A percentile compares a stretch with the other conserved stretches of the same genome.
Evolutionary conservation across 2,113 vertebrate genomes (phyloP).

Genomic region (Rissa tridactyla): DNA sequence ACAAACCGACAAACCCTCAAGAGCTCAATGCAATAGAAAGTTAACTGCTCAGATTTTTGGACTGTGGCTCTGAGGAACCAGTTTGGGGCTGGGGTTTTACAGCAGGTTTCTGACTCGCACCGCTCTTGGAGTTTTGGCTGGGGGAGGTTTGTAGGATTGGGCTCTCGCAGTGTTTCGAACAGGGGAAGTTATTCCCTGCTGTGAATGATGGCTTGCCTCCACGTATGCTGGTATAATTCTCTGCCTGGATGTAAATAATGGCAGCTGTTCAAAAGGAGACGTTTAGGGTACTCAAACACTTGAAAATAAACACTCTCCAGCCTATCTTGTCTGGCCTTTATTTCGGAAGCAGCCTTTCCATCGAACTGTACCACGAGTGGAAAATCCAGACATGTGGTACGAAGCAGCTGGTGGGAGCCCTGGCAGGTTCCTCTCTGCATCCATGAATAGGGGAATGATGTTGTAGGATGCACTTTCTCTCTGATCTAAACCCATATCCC

Average conservation of each 20-base stretch:
- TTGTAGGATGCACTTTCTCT: neutral
- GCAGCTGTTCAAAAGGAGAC: neutral
- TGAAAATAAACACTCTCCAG: neutral
- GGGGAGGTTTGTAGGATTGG: neutral
- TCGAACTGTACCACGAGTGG: neutral
- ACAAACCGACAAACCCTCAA: no score
- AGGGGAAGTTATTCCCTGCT: neutral
- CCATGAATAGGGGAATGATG: accelerated
- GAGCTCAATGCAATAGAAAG: neutral
- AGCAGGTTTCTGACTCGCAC: neutral
- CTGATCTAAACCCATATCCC: neutral
- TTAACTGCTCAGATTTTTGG: neutral
- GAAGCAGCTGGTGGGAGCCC: neutral
- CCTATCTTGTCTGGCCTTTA: neutral
- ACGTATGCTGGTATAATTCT: neutral
- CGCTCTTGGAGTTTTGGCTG: neutral
- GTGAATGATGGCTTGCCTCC: neutral
- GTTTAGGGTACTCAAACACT: neutral
- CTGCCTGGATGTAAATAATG: neutral
- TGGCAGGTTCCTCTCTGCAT: neutral
- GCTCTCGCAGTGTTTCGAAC: neutral
- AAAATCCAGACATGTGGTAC: neutral
- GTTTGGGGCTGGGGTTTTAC: neutral
- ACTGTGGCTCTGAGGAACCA: neutral
- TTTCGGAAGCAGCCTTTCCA: neutral